Conservation (phyloP, 2,888 invertebrate species). For the Lasius fuliginosus region DNA sequence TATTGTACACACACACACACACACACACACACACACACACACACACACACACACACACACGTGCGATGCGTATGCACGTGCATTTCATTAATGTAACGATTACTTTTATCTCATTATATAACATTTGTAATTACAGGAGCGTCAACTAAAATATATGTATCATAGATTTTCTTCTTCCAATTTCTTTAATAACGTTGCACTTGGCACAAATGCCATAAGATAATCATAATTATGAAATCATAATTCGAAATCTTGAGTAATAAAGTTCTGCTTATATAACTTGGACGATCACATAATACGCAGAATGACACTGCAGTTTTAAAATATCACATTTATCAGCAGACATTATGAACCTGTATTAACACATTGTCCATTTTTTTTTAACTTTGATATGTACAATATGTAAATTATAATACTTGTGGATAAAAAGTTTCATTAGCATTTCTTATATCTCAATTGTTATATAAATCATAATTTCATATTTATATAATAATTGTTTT, state of each 20-base stretch:
- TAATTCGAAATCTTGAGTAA: neutral
- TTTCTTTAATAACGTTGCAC: neutral
- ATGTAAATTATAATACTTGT: neutral
- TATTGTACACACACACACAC: neutral
- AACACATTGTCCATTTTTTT: neutral
- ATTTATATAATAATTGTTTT: neutral
- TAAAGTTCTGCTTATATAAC: neutral
- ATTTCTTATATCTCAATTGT: neutral
- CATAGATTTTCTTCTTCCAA: too few relatives aligned
- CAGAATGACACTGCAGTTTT: neutral
- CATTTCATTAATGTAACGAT: neutral
- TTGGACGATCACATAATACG: neutral
- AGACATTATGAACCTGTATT: neutral
- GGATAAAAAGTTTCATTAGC: neutral
- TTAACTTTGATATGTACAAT: neutral
- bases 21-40: neutral
- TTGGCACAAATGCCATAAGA: neutral
- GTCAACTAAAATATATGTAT: neutral
- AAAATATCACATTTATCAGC: neutral
- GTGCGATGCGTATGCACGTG: neutral
- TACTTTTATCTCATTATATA: neutral
- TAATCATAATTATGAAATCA: neutral
- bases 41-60: neutral
- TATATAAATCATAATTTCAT: neutral
- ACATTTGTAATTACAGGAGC: neutral